phyloP scores from a whole-genome alignment of 1,140 invertebrate species.

The honey bee (Apis mellifera) region Amel_HAv3.1 CM009943.2:5798501-5799000 shows the following conservation, averaged over 20 bases:
- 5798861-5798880: neutral
- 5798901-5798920: neutral
- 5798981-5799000: neutral
- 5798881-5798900: neutral
- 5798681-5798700: neutral
- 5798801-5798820: neutral
- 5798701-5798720: neutral
- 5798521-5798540: slow-evolving; percentile 69
- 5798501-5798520: slow-evolving; percentile 60
- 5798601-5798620: neutral
- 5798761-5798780: neutral
- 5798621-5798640: neutral
- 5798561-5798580: slow-evolving; percentile 42
- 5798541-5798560: slow-evolving; percentile 70
- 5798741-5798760: neutral
- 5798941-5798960: neutral
- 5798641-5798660: neutral
- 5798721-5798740: too few relatives aligned
- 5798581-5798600: slow-evolving; percentile 45
- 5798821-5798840: neutral
- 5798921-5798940: neutral
- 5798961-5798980: too few relatives aligned
- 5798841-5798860: neutral
- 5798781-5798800: too few relatives aligned
- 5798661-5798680: neutral